Evolutionary conservation across 2,113 vertebrate genomes (phyloP), one percentile per base, ranked within the genome.

Genomic region (Heliornis fulica): DNA sequence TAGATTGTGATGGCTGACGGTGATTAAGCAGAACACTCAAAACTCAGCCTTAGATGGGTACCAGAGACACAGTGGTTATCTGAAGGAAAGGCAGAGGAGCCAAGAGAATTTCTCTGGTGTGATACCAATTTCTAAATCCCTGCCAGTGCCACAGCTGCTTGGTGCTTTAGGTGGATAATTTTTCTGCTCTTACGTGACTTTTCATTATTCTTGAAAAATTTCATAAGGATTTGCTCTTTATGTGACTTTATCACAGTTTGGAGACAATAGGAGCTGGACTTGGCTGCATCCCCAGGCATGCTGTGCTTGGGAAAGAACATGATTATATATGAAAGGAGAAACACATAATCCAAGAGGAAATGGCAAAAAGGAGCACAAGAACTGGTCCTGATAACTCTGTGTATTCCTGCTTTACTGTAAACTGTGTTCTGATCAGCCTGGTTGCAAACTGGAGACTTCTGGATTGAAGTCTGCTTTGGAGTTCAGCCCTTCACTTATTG

Each of bases 111-210:
- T 13, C 46, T 86, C 66, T 88, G 88, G 69, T 66, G 29, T 66
- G 45, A 70, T 18, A 92, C 32, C 70, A 92, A 13, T 68, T 78
- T 66, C 71, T 70, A 83, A 83, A 95, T 46, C 26, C 29, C 23
- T 92, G 83, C 68, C 91, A 93, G n/a, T 59, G 64, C 14, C 76
- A 89, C 76, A 90, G 91, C 71, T 97, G 80, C 72, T 89, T 68
- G 34, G 18, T 70, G 45, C 81, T 86, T 92, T 66, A 77, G 63
- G 81, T 23, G 34, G 70, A 66, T 80, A 90, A 80, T 88, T 95
- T 84, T 89, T 20, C 45, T 95, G 46, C n/a, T 87, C 7, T 65
- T 92, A n/a, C n/a, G 32, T 48, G 79, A 74, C 60, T 93, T 94
- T 59, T 92, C 54, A 71, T 87, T 80, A 74, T 74, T 94, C 64